Evolutionary conservation across 2,113 vertebrate species (phyloP), one percentile per base, ranked within the genome.

Genomic region (Platichthys stellatus): DNA sequence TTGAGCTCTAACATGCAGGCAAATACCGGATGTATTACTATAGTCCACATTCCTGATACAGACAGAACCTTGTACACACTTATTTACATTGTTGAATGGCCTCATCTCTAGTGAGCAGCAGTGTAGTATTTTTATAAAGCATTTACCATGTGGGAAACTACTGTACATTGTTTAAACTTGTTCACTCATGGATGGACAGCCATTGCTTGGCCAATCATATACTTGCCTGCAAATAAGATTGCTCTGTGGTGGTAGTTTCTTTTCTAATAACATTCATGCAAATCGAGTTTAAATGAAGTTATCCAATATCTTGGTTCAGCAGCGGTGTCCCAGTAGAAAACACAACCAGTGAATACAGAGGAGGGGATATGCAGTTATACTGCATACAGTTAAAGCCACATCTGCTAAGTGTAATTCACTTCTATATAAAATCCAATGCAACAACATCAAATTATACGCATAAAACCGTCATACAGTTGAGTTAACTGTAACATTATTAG

Each of bases 281-380:
- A 78, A 80, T 69, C 4, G 11, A 80, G 76, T 82, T 75, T 67
- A 75, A 51, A 85, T 69, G n/a, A 83, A 81, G 63, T 72, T 69
- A 78, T 85, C 58, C 62, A 80, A 62, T 82, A 85, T 76, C 69
- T 74, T 64, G 47, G 61, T 35, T 63, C 21, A 56, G 76, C 57
- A 72, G 63, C 35, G 51, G 2, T 21, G 24, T 69, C 72, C 26
- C 57, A 51, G 69, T 17, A 40, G 53, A 69, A 80, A 13, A 35
- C 28, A 61, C 58, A 62, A 11, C 24, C 7, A 8, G 57, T 21
- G 28, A 83, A 53, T 63, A 38, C 49, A 20, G 53, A 20, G 18
- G 49, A 5, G 15, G 18, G 49, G 49, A 53, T n/a, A 53, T 47
- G 45, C 20, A 53, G 2, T 24, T 53, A 54, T 59, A 21, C 12